These are phyloP conservation scores for Chorisops tibialis DNA, from an alignment of 2,888 invertebrate species.

Conservation along the genomic window DNA sequence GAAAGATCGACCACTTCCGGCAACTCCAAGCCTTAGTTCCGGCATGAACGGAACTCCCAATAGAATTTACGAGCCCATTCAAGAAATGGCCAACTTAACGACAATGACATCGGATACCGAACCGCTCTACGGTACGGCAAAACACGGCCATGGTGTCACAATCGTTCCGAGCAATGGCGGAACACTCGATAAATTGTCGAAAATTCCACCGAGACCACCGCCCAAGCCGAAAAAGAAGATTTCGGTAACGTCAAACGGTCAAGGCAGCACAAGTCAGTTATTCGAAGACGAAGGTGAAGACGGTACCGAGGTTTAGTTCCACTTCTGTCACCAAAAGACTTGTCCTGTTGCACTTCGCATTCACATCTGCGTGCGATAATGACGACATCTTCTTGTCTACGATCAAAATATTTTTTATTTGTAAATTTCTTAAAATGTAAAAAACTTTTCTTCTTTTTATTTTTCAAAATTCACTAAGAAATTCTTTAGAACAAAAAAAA, in stretches of 20 bases:
- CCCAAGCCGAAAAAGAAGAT: slow-evolving; percentile 79
- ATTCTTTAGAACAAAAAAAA: background rate
- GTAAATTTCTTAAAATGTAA: background rate
- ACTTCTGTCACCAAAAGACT: background rate
- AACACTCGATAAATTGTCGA: slow-evolving; percentile 50
- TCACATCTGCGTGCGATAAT: background rate
- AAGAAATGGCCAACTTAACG: slow-evolving; percentile 43
- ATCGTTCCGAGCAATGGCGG: slow-evolving; percentile 37
- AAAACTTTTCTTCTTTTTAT: background rate
- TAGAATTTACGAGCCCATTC: slow-evolving; percentile 51
- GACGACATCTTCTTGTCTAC: background rate
- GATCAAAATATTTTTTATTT: background rate
- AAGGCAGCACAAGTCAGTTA: slow-evolving; percentile 63
- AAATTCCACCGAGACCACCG: slow-evolving; percentile 79
- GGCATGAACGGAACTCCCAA: slow-evolving; percentile 41
- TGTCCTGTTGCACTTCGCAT: background rate
- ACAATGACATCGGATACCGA: slow-evolving; percentile 45
- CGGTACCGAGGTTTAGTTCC: slow-evolving; percentile 76
- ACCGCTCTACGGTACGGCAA: slow-evolving; percentile 45
- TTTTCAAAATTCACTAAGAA: background rate
- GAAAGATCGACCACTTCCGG: slow-evolving; percentile 64
- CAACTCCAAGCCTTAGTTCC: slow-evolving; percentile 55
- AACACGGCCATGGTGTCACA: slow-evolving; percentile 42
- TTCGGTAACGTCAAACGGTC: slow-evolving; percentile 54
- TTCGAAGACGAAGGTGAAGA: slow-evolving; percentile 87